phyloP scores from a whole-genome alignment of 2,797 vertebrate genomes.

The Caiman crocodilus region DNA sequence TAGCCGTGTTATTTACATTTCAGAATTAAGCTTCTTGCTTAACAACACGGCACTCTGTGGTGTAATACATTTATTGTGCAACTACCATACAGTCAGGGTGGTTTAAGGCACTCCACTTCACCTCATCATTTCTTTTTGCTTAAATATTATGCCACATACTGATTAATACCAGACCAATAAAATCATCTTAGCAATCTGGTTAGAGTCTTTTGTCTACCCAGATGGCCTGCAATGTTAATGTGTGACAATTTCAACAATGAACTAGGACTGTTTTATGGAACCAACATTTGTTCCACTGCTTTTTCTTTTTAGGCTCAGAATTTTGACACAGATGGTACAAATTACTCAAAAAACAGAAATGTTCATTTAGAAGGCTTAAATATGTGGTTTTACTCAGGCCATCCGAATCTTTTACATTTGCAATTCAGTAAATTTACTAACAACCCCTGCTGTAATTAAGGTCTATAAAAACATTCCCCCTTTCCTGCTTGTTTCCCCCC shows the following conservation, averaged over 20 bases:
- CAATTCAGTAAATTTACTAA: constrained; percentile 86
- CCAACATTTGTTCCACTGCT: constrained; percentile 88
- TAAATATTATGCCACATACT: constrained; percentile 87
- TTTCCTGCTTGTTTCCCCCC: constrained; percentile 74
- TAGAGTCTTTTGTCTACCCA: constrained; percentile 88
- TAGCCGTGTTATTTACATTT: constrained; percentile 76
- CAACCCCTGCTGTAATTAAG: constrained; percentile 84
- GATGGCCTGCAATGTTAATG: constrained; percentile 89
- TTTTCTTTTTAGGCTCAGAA: constrained; percentile 87
- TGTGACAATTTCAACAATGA: constrained; percentile 90
- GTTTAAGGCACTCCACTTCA: constrained; percentile 78
- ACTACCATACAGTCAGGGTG: constrained; percentile 57
- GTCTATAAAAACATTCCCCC: constrained; percentile 79
- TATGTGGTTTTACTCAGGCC: constrained; percentile 86
- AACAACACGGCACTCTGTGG: constrained; percentile 33
- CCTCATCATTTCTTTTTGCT: constrained; percentile 85
- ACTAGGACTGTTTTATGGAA: constrained; percentile 89
- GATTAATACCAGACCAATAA: constrained; percentile 89
- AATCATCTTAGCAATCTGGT: constrained; percentile 87
- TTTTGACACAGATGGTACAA: constrained; percentile 91
- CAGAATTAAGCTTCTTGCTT: constrained; percentile 56
- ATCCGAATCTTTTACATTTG: constrained; percentile 85
- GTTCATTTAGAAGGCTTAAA: constrained; percentile 89
- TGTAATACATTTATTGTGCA: constrained; percentile 56
- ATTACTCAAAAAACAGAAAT: constrained; percentile 88